These are phyloP conservation scores for Bellardia bayeri DNA, from an alignment of 2,888 invertebrate genomes.

Conservation along the genomic window DNA sequence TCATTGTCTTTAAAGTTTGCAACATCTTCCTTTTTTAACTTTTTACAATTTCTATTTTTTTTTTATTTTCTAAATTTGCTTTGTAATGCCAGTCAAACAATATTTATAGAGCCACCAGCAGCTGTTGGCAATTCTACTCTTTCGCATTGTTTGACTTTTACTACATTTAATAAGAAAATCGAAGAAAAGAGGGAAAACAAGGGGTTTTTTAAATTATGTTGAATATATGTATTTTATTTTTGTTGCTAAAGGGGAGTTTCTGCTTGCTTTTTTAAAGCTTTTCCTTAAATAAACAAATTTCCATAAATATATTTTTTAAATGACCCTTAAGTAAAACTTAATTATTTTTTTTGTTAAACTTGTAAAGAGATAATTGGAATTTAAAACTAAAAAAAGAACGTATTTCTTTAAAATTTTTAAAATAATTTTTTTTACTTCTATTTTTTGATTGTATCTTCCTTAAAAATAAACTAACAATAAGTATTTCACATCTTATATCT, in stretches of 20 bases:
- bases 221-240: neutral
- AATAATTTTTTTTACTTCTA: too few relatives aligned
- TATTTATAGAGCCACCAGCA: conserved; percentile 56
- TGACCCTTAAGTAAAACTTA: neutral
- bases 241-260: neutral
- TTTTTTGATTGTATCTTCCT: too few relatives aligned
- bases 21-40: neutral
- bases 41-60: neutral
- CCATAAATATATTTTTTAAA: neutral
- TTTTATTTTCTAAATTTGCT: conserved; percentile 5
- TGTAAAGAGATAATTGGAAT: neutral
- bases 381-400: too few relatives aligned
- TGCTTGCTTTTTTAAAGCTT: neutral
- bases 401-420: too few relatives aligned
- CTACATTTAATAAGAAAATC: conserved; percentile 27
- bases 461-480: too few relatives aligned
- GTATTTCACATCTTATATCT: too few relatives aligned
- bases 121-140: conserved; percentile 50
- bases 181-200: neutral
- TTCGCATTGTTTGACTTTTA: conserved; percentile 50
- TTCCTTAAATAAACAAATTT: neutral
- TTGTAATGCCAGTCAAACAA: conserved; percentile 37
- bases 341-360: neutral
- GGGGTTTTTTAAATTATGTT: neutral
- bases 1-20: conserved; percentile 25